Conservation (phyloP, 2,888 invertebrate genomes). For the Stratiomys singularior region DNA sequence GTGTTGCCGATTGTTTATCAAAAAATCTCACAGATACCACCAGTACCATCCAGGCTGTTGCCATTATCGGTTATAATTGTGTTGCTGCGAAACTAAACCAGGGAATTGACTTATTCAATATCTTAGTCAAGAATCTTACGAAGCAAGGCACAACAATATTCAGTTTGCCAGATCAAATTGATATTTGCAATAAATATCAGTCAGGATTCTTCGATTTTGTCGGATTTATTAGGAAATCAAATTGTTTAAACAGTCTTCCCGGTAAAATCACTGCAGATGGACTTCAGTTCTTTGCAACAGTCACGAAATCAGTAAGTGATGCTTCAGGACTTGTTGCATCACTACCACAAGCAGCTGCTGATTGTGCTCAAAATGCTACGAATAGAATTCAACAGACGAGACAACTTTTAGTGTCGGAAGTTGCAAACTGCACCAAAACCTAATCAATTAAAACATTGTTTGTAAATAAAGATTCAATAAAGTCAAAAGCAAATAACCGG, state of each 20-base stretch:
- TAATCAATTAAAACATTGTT: not conserved
- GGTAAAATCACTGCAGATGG: not conserved
- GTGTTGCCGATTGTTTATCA: not conserved
- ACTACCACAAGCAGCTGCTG: not conserved
- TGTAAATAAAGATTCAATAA: too few species aligned
- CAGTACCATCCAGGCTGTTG: not conserved
- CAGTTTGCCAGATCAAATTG: constrained; percentile 27
- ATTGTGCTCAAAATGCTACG: not conserved
- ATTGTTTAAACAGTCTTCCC: not conserved
- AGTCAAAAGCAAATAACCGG: too few species aligned
- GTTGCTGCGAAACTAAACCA: constrained; percentile 18
- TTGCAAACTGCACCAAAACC: not conserved
- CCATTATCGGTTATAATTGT: constrained; percentile 21
- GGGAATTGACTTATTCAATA: constrained; percentile 21
- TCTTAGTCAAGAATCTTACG: not conserved
- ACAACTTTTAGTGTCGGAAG: not conserved
- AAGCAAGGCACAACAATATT: constrained; percentile 9
- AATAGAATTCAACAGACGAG: not conserved
- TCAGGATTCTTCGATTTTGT: not conserved
- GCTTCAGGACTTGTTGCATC: not conserved
- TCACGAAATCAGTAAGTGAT: not conserved
- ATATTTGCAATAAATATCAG: not conserved
- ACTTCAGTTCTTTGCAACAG: constrained; percentile 2
- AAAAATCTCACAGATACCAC: not conserved
- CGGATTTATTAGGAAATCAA: not conserved